phyloP scores from a whole-genome alignment of 2,113 vertebrate genomes.

The Archocentrus centrarchus region DNA sequence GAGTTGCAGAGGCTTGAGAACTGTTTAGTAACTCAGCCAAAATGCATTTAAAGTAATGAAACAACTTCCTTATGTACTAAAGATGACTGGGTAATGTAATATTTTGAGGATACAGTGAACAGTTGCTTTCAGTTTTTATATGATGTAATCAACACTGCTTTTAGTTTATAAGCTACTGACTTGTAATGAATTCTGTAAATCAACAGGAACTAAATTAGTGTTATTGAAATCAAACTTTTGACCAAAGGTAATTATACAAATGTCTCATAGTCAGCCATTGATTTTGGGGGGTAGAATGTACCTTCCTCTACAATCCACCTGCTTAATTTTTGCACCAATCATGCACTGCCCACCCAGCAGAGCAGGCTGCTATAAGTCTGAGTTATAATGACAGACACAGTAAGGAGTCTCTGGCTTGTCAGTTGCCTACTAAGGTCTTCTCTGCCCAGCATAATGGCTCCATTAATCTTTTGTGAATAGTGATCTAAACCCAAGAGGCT shows the following conservation, averaged over 20 bases:
- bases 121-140: no score
- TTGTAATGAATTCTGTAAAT: no score
- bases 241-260: not conserved
- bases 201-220: no score
- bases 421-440: conserved; percentile 48
- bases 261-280: not conserved
- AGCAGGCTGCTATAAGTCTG: conserved; percentile 43
- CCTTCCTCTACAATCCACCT: not conserved
- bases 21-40: no score
- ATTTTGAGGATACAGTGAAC: no score
- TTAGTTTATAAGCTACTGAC: no score
- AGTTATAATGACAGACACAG: conserved; percentile 58
- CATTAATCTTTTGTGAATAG: conserved; percentile 52
- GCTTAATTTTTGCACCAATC: conserved; percentile 32
- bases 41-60: no score
- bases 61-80: no score
- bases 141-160: no score
- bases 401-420: conserved; percentile 51
- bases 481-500: conserved; percentile 16
- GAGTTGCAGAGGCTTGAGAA: no score
- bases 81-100: no score
- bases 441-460: conserved; percentile 46
- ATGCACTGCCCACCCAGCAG: conserved; percentile 9
- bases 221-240: no score
- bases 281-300: not conserved